phyloP scores from a whole-genome alignment of 2,797 vertebrate genomes.

The Liparis tanakae region DNA sequence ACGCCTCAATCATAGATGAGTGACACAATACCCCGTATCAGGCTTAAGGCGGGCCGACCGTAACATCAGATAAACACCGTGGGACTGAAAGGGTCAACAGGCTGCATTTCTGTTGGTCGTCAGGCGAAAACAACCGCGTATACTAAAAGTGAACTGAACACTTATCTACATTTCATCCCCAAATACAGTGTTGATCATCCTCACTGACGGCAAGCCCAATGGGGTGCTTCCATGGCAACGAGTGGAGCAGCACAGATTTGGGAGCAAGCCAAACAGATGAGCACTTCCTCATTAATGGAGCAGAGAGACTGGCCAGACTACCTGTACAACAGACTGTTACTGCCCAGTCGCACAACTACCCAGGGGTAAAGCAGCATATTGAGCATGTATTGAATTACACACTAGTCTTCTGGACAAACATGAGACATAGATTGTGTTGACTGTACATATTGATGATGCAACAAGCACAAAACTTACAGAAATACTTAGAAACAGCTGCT shows the following conservation, averaged over 20 bases:
- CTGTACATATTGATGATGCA: neutral
- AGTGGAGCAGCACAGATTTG: slow-evolving; percentile 57
- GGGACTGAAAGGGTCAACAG: slow-evolving; percentile 34
- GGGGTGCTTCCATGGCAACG: slow-evolving; percentile 68
- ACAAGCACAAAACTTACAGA: neutral
- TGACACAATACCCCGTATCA: slow-evolving; percentile 21
- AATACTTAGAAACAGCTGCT: neutral
- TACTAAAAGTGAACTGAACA: neutral
- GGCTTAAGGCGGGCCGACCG: neutral
- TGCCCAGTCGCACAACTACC: slow-evolving; percentile 19
- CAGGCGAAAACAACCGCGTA: slow-evolving; percentile 22
- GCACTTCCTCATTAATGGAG: slow-evolving; percentile 60
- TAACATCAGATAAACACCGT: slow-evolving; percentile 39
- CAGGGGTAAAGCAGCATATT: slow-evolving; percentile 12
- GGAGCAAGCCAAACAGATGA: slow-evolving; percentile 67
- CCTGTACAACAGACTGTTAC: slow-evolving; percentile 23
- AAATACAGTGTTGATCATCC: slow-evolving; percentile 41
- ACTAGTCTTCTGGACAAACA: slow-evolving; percentile 1
- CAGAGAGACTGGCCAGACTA: slow-evolving; percentile 38
- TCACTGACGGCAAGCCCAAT: slow-evolving; percentile 47
- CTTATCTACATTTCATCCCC: slow-evolving; percentile 12
- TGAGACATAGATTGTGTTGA: neutral
- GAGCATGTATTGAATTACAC: neutral
- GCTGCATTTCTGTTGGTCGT: slow-evolving; percentile 49
- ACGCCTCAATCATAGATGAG: neutral